Percentiles rank a stretch among this genome's conserved stretches.
Evolutionary conservation across 2,888 invertebrate genomes (phyloP).

Genomic region (Silvanus unidentatus): DNA sequence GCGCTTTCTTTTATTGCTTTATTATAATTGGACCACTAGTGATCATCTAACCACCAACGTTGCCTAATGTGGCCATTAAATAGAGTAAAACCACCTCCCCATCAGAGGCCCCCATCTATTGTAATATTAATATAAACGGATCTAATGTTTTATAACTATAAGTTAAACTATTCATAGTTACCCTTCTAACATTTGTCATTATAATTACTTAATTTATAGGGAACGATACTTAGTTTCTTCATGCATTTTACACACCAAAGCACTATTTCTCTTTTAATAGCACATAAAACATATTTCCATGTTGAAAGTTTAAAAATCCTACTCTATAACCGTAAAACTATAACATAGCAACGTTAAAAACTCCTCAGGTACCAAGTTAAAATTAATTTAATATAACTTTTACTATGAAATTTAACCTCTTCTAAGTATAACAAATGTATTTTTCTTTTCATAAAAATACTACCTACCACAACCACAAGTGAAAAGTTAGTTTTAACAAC

Average conservation of each 20-base stretch:
- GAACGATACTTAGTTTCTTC: conserved; percentile 2
- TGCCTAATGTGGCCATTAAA: neutral
- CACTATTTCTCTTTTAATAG: conserved; percentile 6
- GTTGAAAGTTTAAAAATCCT: conserved; percentile 3
- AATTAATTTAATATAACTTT: too few species aligned
- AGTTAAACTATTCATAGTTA: conserved; percentile 9
- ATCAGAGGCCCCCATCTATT: neutral
- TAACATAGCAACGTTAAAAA: too few species aligned
- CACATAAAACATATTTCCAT: conserved; percentile 4
- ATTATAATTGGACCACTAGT: conserved; percentile 3
- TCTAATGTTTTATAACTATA: conserved; percentile 3
- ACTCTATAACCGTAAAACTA: too few species aligned
- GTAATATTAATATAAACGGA: conserved; percentile 2
- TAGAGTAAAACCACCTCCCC: neutral
- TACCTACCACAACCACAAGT: neutral
- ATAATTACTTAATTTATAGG: conserved; percentile 8
- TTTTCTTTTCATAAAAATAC: too few species aligned
- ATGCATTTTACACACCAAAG: conserved; percentile 2
- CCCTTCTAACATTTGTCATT: conserved; percentile 8
- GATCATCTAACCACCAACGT: neutral
- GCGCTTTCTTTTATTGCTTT: conserved; percentile 17
- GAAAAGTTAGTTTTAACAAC: conserved; percentile 4
- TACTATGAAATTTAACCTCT: too few species aligned
- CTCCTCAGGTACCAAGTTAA: too few species aligned
- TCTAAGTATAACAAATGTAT: too few species aligned